These are phyloP conservation scores for Chymomyza costata DNA, from an alignment of 1,140 invertebrate genomes.

Conservation along the genomic window DNA sequence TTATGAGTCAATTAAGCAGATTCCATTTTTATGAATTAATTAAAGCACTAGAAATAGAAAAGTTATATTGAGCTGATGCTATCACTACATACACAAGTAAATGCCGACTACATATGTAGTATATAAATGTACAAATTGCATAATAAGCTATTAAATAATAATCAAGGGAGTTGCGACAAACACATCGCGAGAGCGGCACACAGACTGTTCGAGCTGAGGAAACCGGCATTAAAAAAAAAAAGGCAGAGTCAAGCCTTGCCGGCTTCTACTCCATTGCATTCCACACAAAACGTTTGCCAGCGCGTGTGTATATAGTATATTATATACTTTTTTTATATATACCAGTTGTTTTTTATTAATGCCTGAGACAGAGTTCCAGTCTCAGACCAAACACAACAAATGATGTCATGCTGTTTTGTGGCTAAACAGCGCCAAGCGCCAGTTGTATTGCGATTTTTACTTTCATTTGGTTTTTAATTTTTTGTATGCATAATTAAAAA, in stretches of 20 bases:
- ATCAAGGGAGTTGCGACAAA: constrained; percentile 13
- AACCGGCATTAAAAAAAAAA: no score
- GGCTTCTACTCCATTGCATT: constrained; percentile 39
- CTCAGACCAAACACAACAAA: constrained; percentile 40
- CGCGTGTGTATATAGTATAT: no score
- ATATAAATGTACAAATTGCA: no score
- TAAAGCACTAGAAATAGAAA: constrained; percentile 13
- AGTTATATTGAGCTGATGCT: no score
- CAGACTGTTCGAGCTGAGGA: background rate
- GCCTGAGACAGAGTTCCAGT: constrained; percentile 1
- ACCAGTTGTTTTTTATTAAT: constrained; percentile 31
- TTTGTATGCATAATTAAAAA: constrained; percentile 62
- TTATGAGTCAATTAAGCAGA: constrained; percentile 38
- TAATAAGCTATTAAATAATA: constrained; percentile 40
- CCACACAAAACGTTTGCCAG: constrained; percentile 30
- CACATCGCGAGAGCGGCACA: constrained; percentile 5
- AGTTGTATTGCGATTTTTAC: constrained; percentile 63
- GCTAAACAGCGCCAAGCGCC: constrained; percentile 47
- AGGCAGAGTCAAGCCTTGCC: constrained; percentile 18
- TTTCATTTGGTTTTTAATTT: constrained; percentile 46
- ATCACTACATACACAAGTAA: no score
- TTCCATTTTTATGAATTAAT: constrained; percentile 29
- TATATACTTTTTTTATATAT: constrained; percentile 28
- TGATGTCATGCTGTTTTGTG: constrained; percentile 54
- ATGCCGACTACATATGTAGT: no score